A percentile compares a stretch with the other conserved stretches of the same genome.
phyloP scores from a whole-genome alignment of 2,113 vertebrate species.

The Steatornis caripensis region DNA sequence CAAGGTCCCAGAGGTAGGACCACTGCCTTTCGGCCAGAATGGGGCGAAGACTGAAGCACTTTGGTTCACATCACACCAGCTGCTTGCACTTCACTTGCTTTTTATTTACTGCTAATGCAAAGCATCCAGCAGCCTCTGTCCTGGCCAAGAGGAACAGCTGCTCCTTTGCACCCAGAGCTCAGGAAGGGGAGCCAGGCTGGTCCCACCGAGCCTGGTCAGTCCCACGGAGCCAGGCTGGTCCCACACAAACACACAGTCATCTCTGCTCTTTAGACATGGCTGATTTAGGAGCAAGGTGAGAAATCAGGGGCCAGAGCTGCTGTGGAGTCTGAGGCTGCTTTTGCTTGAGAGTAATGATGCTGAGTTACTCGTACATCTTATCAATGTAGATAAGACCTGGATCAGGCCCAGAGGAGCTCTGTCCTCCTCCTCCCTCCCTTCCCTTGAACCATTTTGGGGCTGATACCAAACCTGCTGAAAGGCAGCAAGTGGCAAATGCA shows the following conservation, averaged over 20 bases:
- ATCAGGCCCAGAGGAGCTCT: background rate
- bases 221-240: background rate
- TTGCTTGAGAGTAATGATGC: background rate
- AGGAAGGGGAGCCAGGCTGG: background rate
- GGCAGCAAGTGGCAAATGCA: background rate
- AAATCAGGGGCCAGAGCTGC: background rate
- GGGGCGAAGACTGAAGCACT: background rate
- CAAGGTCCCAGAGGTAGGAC: background rate
- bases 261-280: background rate
- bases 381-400: background rate
- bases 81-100: background rate
- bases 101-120: background rate
- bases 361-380: background rate
- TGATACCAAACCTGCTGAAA: background rate
- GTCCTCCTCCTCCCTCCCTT: background rate
- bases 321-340: background rate
- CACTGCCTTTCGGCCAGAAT: background rate
- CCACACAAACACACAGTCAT: background rate
- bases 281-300: background rate
- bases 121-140: background rate
- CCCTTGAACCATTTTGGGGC: background rate
- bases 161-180: background rate
- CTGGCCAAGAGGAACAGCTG: background rate
- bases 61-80: background rate
- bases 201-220: background rate